Conservation (phyloP, 2,797 vertebrate species). For the Coendou prehensilis region DNA sequence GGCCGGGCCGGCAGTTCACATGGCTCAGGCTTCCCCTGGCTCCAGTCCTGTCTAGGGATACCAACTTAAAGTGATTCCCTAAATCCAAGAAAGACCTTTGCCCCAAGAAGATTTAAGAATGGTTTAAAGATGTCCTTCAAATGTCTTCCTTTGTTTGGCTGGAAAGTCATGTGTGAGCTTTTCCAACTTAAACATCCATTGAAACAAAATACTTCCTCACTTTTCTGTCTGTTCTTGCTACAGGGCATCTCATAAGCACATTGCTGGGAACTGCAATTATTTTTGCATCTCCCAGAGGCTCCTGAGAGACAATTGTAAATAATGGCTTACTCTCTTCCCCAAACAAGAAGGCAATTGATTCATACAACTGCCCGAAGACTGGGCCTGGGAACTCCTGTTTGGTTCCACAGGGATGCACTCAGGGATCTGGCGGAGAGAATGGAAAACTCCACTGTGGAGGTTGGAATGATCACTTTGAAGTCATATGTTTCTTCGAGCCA, state of each 20-base stretch:
- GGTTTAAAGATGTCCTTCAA: slow-evolving; percentile 44
- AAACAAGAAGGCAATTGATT: slow-evolving; percentile 77
- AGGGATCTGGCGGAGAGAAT: slow-evolving; percentile 46
- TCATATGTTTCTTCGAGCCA: slow-evolving; percentile 84
- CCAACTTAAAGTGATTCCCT: slow-evolving; percentile 37
- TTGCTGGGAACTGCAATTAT: slow-evolving; percentile 71
- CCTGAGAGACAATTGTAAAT: slow-evolving; percentile 72
- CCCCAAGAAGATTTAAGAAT: slow-evolving; percentile 48
- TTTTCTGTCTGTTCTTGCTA: slow-evolving; percentile 58
- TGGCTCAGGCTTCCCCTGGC: background rate
- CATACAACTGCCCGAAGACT: slow-evolving; percentile 67
- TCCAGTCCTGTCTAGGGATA: background rate
- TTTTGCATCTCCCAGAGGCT: slow-evolving; percentile 70
- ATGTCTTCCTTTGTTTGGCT: slow-evolving; percentile 56
- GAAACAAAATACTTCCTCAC: slow-evolving; percentile 66
- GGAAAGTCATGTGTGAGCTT: slow-evolving; percentile 19
- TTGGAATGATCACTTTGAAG: slow-evolving; percentile 85
- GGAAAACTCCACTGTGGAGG: slow-evolving; percentile 76
- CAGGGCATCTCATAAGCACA: background rate
- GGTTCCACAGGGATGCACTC: slow-evolving; percentile 53
- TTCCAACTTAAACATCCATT: slow-evolving; percentile 58
- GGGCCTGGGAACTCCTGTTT: slow-evolving; percentile 70
- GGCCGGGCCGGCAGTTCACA: background rate
- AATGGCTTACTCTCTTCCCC: slow-evolving; percentile 60
- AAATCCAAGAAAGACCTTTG: slow-evolving; percentile 42